phyloP scores from a whole-genome alignment of 1,140 invertebrate genomes.

The Vollenhovia emeryi region DNA sequence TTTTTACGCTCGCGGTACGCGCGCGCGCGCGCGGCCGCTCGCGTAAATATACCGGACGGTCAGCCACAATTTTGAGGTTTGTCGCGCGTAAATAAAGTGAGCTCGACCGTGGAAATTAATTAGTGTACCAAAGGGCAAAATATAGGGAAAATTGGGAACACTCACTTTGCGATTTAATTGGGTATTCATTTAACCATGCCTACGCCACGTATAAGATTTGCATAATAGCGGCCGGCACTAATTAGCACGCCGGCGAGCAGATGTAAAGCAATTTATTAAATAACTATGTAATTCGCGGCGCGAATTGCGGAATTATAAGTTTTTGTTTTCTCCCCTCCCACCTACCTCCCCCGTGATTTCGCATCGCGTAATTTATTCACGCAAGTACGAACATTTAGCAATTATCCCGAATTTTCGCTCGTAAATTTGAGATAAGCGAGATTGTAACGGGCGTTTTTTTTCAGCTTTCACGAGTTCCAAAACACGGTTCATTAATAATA shows the following conservation, averaged over 20 bases:
- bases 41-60: conserved; percentile 65
- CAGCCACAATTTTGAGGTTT: conserved; percentile 73
- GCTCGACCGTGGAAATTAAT: conserved; percentile 77
- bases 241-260: conserved; percentile 49
- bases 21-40: conserved; percentile 32
- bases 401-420: conserved; percentile 41
- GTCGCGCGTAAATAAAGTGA: conserved; percentile 77
- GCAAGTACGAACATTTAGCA: conserved; percentile 54
- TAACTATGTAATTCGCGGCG: conserved; percentile 53
- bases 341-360: background rate
- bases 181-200: conserved; percentile 71
- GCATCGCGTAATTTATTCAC: conserved; percentile 51
- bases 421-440: conserved; percentile 33
- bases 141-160: conserved; percentile 69
- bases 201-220: conserved; percentile 51
- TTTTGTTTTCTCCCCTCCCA: conserved; percentile 11
- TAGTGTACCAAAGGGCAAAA: conserved; percentile 70
- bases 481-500: background rate
- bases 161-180: conserved; percentile 70
- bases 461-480: background rate
- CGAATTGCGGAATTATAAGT: conserved; percentile 54
- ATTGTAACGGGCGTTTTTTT: background rate
- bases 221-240: conserved; percentile 52
- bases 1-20: conserved; percentile 58
- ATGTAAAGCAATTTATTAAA: conserved; percentile 61